Base-by-base conservation (phyloP, 2,113 vertebrate genomes). In the Aix galericulata region DNA sequence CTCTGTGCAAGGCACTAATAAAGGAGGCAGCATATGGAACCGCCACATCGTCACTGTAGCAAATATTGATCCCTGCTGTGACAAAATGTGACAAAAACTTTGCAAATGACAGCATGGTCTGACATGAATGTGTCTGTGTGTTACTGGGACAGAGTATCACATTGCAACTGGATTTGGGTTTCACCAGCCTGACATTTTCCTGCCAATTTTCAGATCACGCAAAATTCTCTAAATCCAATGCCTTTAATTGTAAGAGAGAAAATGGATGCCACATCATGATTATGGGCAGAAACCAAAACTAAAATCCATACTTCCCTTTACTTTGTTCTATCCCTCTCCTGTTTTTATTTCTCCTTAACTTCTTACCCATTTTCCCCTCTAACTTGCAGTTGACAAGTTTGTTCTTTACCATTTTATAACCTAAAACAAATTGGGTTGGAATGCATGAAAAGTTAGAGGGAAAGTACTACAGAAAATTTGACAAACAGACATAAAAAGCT, bases 401-500 rank as follows among this genome's bases (percentile, higher is more conserved):
- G 26, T 71, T 71, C 46, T 52, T 36, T 13, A 34, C 7, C 36
- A 36, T 26, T 50, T 50, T 50, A 26, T 52, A 69, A 13, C n/a
- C 12, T 18, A 50, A 52, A 52, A 27, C 13, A 36, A 62, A 36
- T 36, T 13, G 13, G 13, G 18, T 42, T 83, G 60, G 74, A 78
- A 78, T 26, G 13, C n/a, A 17, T 9, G 2, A 71, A 92, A 88
- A 92, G 64, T 81, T 93, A 58, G 55, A 64, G 80, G 66, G 63
- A 75, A 94, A 93, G 86, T 95, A 94, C 3, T 8, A 9, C 3
- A 38, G 88, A 94, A 56, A 64, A 64, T 76, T 52, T 87, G 92
- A 93, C 91, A 95, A 95, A 88, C 80, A 96, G 93, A 92, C 80
- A 91, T 81, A 86, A 94, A 93, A 96, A 94, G 82, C 81, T 82